Conservation (phyloP, 1,140 invertebrate genomes). For the Dreissena rostriformis region DNA sequence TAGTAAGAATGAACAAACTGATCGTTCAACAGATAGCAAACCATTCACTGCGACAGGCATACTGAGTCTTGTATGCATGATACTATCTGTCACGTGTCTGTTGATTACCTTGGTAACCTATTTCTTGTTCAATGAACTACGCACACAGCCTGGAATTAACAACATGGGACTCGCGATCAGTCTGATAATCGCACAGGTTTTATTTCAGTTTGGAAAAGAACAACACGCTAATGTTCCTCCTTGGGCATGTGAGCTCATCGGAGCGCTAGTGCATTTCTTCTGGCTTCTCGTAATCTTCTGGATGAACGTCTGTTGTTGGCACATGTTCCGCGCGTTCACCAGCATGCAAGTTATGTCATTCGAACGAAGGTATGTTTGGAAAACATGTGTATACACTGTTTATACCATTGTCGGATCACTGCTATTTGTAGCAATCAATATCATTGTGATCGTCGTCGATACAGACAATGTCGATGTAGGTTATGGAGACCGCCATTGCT, state of each 20-base stretch:
- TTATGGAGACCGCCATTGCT: conserved; percentile 4
- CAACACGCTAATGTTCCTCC: not conserved
- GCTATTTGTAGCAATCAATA: conserved; percentile 22
- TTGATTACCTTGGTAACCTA: conserved; percentile 79
- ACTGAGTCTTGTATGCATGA: conserved; percentile 71
- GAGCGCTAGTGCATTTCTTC: conserved; percentile 6
- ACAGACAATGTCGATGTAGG: not conserved
- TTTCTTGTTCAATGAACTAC: conserved; percentile 74
- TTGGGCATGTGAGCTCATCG: conserved; percentile 12
- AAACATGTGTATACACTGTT: conserved; percentile 4
- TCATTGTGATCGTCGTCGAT: not conserved
- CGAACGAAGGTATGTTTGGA: not conserved
- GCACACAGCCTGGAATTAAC: conserved; percentile 17
- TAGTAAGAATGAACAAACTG: not conserved
- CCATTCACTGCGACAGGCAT: not conserved
- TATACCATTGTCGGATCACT: conserved; percentile 25
- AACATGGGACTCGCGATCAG: not conserved
- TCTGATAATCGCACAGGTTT: conserved; percentile 15
- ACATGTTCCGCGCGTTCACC: conserved; percentile 50
- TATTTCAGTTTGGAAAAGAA: conserved; percentile 8
- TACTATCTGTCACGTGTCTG: conserved; percentile 78
- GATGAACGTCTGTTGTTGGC: conserved; percentile 34
- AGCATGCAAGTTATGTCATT: not conserved
- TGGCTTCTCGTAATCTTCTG: conserved; percentile 15
- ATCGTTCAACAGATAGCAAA: not conserved